phyloP scores from a whole-genome alignment of 2,888 invertebrate genomes.

The Lithophane ornitopus region DNA sequence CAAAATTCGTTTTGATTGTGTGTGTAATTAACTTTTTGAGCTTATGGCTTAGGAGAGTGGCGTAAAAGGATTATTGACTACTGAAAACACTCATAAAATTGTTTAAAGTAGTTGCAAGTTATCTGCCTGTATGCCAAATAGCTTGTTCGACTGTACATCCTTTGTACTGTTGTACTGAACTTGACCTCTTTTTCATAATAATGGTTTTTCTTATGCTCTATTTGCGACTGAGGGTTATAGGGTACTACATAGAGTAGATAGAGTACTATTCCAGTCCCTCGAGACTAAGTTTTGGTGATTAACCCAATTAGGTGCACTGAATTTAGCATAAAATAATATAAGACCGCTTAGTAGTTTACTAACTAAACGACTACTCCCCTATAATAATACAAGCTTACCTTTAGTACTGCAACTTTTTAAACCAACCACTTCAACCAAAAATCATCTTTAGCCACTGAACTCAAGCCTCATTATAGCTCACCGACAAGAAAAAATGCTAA shows the following conservation, averaged over 20 bases:
- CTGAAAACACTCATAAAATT: no score
- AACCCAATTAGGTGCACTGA: slow-evolving; percentile 25
- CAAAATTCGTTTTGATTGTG: no score
- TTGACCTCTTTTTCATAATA: not conserved
- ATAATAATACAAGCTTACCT: slow-evolving; percentile 12
- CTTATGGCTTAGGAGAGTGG: no score
- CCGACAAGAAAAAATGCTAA: slow-evolving; percentile 30
- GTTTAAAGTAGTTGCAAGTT: no score
- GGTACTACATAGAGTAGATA: not conserved
- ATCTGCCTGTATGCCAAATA: no score
- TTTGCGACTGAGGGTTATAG: not conserved
- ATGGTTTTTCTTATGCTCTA: not conserved
- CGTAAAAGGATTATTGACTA: no score
- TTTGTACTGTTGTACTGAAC: not conserved
- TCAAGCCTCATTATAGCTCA: slow-evolving; percentile 36
- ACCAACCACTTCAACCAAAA: slow-evolving; percentile 28
- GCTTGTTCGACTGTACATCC: no score
- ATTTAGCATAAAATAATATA: slow-evolving; percentile 23
- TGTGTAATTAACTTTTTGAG: no score
- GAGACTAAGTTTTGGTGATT: not conserved
- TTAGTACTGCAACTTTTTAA: slow-evolving; percentile 7
- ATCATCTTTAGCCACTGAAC: slow-evolving; percentile 10
- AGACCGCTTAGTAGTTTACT: slow-evolving; percentile 28
- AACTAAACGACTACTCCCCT: slow-evolving; percentile 15
- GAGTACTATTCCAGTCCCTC: not conserved